Evolutionary conservation across 2,888 invertebrate species (phyloP), one percentile per base, ranked within the genome.

Genomic region (Xestia rhomboidea): DNA sequence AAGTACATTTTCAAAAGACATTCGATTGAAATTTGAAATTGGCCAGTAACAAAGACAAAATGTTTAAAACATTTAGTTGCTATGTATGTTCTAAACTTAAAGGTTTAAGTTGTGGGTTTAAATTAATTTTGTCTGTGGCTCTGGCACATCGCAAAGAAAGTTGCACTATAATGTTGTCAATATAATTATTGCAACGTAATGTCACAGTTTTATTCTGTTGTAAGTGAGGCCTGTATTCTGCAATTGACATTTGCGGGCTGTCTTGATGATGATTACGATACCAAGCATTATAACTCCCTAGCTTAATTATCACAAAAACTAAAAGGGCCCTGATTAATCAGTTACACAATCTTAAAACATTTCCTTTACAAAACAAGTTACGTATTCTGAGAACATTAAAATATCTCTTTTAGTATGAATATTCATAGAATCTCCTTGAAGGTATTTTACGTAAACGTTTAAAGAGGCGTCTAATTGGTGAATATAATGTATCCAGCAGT

Each of bases 361-460:
- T 84, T 76, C 15, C 34, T 67, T 70, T 62, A 75, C 63, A 73
- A 69, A 78, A 76, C 71, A 38, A 30, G 73, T 75, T 74, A 70
- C 70, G 71, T 83, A 46, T 77, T 68, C 73, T 30, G 6, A 54
- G 85, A 82, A 76, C 70, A 71, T 73, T 76, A 62, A 76, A 71
- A 71, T 71, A 76, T 72, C 70, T 68, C 38, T 76, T 70, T 64
- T 60, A 27, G 34, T 77, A 77, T 86, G 81, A 84, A 88, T 86
- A 84, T 84, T 77, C 78, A 82, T 77, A 60, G 6, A 15, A 68
- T 66, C 41, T 81, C 44, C 41, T 72, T 78, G 64, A 73, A 77
- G 66, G 27, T 76, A 87, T 78, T 78, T 73, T 69, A 75, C 73
- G 57, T 77, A 63, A 70, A 73, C 38, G 46, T 64, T 74, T 54